Percentiles rank a stretch among this genome's conserved stretches.
These are phyloP conservation scores for Agonopterix arenella DNA, from an alignment of 2,888 invertebrate genomes.

Conservation along the genomic window DNA sequence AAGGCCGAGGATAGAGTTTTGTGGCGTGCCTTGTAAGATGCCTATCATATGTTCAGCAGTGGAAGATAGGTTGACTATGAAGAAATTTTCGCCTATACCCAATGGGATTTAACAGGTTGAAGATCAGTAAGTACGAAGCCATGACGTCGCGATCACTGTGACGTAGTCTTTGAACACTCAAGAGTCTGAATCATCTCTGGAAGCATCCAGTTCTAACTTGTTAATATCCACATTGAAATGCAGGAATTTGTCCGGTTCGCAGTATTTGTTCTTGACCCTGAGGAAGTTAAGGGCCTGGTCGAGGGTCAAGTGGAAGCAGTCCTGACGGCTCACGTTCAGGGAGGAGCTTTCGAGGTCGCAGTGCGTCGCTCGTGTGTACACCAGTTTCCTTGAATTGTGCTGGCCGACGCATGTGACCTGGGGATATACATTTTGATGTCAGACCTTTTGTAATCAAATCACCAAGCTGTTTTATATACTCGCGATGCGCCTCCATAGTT, in stretches of 20 bases:
- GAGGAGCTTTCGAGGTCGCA: conserved; percentile 57
- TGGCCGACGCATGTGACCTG: conserved; percentile 52
- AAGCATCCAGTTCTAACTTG: conserved; percentile 6
- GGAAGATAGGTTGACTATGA: too few relatives aligned
- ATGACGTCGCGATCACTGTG: neutral
- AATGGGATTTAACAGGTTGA: too few relatives aligned
- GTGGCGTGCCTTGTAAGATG: too few relatives aligned
- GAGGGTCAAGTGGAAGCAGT: conserved; percentile 59
- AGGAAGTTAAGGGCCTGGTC: conserved; percentile 61
- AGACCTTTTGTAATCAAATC: too few relatives aligned
- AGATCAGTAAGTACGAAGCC: too few relatives aligned
- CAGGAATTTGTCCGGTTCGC: conserved; percentile 42
- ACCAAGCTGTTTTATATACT: too few relatives aligned
- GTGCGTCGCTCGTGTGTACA: conserved; percentile 53
- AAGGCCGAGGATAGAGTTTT: too few relatives aligned
- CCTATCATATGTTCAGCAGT: too few relatives aligned
- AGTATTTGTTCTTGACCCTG: conserved; percentile 44
- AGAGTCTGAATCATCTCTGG: conserved; percentile 11
- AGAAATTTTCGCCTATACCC: too few relatives aligned
- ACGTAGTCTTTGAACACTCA: neutral
- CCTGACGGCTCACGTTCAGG: conserved; percentile 47
- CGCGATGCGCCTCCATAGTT: too few relatives aligned
- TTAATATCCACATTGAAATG: conserved; percentile 30
- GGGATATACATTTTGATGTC: neutral
- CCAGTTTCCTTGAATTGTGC: conserved; percentile 42